Evolutionary conservation across 2,888 invertebrate genomes (phyloP).

Genomic region (Ornithoptera alexandrae): DNA sequence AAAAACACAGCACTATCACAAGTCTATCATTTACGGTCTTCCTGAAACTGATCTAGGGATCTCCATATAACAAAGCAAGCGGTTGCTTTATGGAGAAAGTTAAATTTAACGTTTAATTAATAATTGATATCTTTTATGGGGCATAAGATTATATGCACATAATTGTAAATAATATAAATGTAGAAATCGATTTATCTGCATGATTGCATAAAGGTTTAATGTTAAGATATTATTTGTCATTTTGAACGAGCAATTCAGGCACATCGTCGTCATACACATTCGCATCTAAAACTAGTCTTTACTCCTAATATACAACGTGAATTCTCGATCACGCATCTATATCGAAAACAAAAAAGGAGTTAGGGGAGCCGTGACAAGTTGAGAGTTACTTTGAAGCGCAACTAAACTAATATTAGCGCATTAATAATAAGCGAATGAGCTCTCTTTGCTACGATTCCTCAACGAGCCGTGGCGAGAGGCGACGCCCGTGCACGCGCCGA

Average conservation of each 20-base stretch:
- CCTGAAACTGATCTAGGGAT: too few species aligned
- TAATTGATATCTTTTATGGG: too few species aligned
- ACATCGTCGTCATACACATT: not conserved
- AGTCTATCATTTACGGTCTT: too few species aligned
- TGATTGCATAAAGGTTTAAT: too few species aligned
- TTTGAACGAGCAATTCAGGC: constrained; percentile 7
- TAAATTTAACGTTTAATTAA: too few species aligned
- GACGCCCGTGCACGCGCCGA: constrained; percentile 34
- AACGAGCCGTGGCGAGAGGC: constrained; percentile 45
- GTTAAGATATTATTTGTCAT: not conserved
- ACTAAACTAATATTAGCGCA: constrained; percentile 40
- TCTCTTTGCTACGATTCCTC: constrained; percentile 40
- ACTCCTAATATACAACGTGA: constrained; percentile 3
- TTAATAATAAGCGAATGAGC: constrained; percentile 39
- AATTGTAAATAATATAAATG: too few species aligned
- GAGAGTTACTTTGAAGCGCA: constrained; percentile 37
- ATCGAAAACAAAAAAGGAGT: constrained; percentile 13
- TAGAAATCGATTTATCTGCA: too few species aligned
- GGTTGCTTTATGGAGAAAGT: too few species aligned
- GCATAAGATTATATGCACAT: too few species aligned
- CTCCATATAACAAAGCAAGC: too few species aligned
- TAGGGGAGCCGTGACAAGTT: constrained; percentile 29
- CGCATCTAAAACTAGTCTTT: constrained; percentile 3
- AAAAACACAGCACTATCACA: too few species aligned
- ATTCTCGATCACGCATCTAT: constrained; percentile 11